Evolutionary conservation across 2,797 vertebrate genomes (phyloP).

Genomic region (Eulemur albifrons): DNA sequence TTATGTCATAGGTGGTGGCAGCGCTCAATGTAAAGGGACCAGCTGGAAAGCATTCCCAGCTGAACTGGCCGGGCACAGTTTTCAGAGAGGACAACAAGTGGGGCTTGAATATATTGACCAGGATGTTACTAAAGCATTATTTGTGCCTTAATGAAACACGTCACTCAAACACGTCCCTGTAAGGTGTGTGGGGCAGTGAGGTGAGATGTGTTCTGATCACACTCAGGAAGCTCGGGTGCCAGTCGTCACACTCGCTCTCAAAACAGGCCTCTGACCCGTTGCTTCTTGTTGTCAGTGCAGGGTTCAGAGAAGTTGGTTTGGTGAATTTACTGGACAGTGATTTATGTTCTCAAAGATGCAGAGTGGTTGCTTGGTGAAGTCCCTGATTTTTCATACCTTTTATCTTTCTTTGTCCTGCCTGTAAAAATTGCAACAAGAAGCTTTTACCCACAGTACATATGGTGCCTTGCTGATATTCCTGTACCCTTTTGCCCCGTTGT

Average conservation of each 20-base stretch:
- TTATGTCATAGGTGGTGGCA: slow-evolving; percentile 28
- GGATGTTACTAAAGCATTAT: neutral
- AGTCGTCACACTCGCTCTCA: fast-evolving
- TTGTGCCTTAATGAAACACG: neutral
- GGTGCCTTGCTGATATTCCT: neutral
- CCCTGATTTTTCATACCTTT: neutral
- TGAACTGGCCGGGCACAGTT: neutral
- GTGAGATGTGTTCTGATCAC: neutral
- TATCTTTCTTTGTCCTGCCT: neutral
- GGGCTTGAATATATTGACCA: neutral
- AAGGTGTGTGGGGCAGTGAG: neutral
- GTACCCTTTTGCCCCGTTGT: neutral
- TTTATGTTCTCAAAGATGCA: neutral
- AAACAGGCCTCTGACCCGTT: neutral
- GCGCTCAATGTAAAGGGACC: neutral
- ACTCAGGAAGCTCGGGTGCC: neutral
- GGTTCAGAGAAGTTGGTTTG: neutral
- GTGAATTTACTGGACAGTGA: neutral
- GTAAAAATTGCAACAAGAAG: neutral
- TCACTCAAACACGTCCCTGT: neutral
- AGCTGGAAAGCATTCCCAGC: neutral
- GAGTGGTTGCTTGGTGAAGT: neutral
- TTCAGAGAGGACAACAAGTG: neutral
- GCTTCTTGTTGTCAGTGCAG: neutral
- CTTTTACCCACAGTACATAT: neutral